Conservation (phyloP, 2,888 invertebrate species). For the Piscicola geometra region DNA sequence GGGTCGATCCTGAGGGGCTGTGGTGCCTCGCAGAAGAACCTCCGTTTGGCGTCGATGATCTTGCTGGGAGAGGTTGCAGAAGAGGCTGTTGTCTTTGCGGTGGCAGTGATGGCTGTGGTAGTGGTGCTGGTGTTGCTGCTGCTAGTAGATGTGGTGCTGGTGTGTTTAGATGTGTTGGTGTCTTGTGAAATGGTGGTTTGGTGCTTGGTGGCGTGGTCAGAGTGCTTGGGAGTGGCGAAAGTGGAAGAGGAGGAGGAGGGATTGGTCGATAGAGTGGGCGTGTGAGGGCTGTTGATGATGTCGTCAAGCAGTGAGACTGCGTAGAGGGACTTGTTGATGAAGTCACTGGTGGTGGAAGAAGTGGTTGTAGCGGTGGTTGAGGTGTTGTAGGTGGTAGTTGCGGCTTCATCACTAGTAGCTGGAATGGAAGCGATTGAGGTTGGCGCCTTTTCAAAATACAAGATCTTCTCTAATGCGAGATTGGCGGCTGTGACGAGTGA, state of each 20-base stretch:
- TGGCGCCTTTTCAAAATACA: too few relatives aligned
- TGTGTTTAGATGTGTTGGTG: not conserved
- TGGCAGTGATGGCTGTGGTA: not conserved
- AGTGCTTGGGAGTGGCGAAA: too few relatives aligned
- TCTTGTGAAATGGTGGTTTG: not conserved
- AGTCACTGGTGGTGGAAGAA: not conserved
- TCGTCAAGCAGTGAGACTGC: constrained; percentile 4
- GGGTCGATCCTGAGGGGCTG: constrained; percentile 45
- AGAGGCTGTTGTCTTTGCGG: not conserved
- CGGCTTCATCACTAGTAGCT: too few relatives aligned
- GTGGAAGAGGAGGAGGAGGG: too few relatives aligned
- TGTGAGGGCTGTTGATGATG: not conserved
- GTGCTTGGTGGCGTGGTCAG: not conserved
- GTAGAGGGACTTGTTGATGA: not conserved
- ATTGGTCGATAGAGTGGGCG: not conserved
- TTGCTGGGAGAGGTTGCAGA: constrained; percentile 33
- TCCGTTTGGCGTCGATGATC: constrained; percentile 42
- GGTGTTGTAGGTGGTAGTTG: not conserved
- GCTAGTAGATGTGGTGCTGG: not conserved
- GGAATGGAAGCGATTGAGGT: too few relatives aligned
- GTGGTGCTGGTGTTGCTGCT: not conserved
- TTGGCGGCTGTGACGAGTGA: too few relatives aligned
- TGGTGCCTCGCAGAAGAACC: constrained; percentile 43
- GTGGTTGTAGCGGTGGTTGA: not conserved
- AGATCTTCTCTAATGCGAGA: too few relatives aligned